Conservation (phyloP, 2,888 invertebrate species). For the Periphyllus acericola region DNA sequence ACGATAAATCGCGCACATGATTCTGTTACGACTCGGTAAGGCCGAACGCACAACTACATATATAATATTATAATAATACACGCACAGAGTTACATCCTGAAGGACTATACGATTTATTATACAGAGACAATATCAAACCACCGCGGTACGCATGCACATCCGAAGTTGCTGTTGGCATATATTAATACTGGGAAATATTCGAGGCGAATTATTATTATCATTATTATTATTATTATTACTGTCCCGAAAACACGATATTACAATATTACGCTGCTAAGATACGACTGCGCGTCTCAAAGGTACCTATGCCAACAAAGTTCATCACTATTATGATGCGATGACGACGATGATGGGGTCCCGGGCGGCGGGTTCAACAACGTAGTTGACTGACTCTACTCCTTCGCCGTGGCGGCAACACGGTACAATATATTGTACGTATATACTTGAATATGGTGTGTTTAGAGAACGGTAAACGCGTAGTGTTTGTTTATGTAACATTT, state of each 20-base stretch:
- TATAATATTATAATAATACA: background rate
- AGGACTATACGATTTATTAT: too few species aligned
- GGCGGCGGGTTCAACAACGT: slow-evolving; percentile 24
- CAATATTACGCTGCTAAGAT: background rate
- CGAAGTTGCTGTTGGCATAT: background rate
- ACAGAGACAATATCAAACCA: background rate
- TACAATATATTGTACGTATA: background rate
- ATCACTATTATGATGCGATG: background rate
- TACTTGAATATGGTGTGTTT: background rate
- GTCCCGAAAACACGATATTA: slow-evolving; percentile 9
- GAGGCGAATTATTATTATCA: background rate
- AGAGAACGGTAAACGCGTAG: background rate
- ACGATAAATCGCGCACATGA: background rate
- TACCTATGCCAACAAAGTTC: slow-evolving; percentile 23
- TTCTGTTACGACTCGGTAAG: too few species aligned
- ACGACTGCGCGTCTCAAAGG: background rate
- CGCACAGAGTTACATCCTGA: background rate
- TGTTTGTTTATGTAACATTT: slow-evolving; percentile 31
- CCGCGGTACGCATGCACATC: background rate
- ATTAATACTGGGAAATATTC: slow-evolving; percentile 16
- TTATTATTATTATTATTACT: background rate
- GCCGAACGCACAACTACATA: background rate
- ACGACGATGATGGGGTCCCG: background rate
- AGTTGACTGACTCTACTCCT: background rate
- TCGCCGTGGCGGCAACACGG: too few species aligned